Conservation (phyloP, 2,113 vertebrate genomes). For the Aptenodytes forsteri region DNA sequence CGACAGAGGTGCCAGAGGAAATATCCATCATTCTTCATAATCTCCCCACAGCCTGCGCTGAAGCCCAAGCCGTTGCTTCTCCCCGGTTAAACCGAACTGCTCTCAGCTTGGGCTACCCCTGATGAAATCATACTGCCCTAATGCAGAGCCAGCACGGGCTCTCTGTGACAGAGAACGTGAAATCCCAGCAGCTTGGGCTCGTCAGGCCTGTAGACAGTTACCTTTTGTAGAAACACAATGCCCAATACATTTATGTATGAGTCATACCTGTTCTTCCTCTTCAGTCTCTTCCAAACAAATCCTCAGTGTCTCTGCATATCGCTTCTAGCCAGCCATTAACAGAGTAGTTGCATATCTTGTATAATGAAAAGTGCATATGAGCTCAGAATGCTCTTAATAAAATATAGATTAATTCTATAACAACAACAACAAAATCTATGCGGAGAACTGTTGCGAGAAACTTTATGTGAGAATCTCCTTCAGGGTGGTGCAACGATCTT, state of each 20-base stretch:
- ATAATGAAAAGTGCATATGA: neutral
- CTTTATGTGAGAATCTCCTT: neutral
- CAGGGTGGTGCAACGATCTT: neutral
- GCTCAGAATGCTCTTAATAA: neutral
- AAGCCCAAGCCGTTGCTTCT: neutral
- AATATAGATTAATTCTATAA: neutral
- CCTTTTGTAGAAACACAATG: neutral
- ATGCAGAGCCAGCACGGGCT: neutral
- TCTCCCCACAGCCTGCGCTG: fast-evolving
- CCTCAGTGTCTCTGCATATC: neutral
- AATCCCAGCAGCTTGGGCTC: neutral
- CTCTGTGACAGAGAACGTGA: neutral
- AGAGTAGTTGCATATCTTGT: neutral
- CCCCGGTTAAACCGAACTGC: fast-evolving
- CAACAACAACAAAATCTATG: neutral
- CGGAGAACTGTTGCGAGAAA: neutral
- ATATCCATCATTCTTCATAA: neutral
- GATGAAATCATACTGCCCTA: neutral
- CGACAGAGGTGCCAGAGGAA: neutral
- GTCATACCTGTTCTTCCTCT: neutral
- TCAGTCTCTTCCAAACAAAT: neutral
- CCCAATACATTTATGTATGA: neutral
- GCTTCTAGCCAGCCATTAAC: neutral
- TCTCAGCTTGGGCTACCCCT: neutral
- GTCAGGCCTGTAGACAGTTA: neutral